Evolutionary conservation across 2,888 invertebrate species (phyloP).

Genomic region (Pseudococcus jackbeardsleyi): DNA sequence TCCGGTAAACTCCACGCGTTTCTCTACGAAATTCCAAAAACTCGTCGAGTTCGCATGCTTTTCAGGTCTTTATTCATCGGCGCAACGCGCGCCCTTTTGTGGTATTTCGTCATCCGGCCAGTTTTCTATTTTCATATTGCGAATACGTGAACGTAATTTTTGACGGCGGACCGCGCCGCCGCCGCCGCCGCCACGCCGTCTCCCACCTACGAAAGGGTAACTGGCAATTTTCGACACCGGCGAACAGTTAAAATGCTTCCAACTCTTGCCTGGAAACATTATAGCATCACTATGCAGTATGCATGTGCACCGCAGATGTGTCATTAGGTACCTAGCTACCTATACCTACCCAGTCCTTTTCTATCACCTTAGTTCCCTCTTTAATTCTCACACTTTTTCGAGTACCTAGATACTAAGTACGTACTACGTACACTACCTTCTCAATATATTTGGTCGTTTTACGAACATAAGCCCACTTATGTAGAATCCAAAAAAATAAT

Average conservation of each 20-base stretch:
- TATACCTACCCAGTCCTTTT: neutral
- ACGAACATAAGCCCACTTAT: neutral
- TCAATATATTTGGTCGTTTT: neutral
- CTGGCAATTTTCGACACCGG: constrained; percentile 23
- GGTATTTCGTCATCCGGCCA: constrained; percentile 42
- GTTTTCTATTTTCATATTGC: constrained; percentile 46
- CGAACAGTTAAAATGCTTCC: constrained; percentile 2
- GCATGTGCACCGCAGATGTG: neutral
- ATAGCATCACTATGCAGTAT: too few relatives aligned
- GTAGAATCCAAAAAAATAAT: neutral
- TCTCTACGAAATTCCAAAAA: constrained; percentile 47
- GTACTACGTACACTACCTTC: neutral
- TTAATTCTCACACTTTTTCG: neutral
- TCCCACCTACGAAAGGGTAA: neutral
- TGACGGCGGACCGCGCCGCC: neutral
- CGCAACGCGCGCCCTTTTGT: constrained; percentile 52
- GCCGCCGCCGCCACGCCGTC: neutral
- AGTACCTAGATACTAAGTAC: too few relatives aligned
- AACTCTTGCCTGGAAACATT: neutral
- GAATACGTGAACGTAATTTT: constrained; percentile 44
- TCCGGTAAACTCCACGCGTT: constrained; percentile 58
- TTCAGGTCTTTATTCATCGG: constrained; percentile 38
- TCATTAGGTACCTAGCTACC: too few relatives aligned
- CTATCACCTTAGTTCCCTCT: neutral
- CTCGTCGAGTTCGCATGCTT: constrained; percentile 39